These are phyloP conservation scores for Phasianus colchicus DNA, from an alignment of 2,113 vertebrate species.

Conservation along the genomic window DNA sequence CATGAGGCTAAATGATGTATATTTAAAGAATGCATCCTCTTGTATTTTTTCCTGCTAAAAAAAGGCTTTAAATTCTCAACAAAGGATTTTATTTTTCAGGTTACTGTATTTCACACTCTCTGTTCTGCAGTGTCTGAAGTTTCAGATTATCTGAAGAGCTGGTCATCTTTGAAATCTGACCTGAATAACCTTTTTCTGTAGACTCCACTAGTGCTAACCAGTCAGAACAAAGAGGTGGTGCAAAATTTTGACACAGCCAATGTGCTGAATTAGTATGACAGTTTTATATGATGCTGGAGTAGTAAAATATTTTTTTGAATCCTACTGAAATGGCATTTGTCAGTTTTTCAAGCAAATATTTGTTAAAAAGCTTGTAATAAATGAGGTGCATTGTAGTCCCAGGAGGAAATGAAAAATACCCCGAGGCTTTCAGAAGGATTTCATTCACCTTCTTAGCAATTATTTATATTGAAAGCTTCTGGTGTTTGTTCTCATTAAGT, in stretches of 20 bases:
- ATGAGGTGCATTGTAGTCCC: background rate
- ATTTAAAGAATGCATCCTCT: slow-evolving; percentile 53
- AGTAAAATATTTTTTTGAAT: background rate
- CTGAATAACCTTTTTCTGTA: slow-evolving; percentile 20
- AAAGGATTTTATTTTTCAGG: slow-evolving; percentile 41
- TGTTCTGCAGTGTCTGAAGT: slow-evolving; percentile 12
- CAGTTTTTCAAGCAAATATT: background rate
- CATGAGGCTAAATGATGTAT: slow-evolving; percentile 60
- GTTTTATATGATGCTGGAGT: background rate
- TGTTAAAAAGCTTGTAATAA: background rate
- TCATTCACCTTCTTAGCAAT: background rate
- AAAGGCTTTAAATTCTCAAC: slow-evolving; percentile 54
- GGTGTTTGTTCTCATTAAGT: background rate
- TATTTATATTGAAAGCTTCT: background rate
- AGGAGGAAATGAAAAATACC: background rate
- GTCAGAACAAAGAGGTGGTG: background rate
- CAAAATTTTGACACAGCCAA: background rate
- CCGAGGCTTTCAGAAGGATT: background rate
- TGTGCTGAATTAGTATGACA: background rate
- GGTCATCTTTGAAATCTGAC: slow-evolving; percentile 57
- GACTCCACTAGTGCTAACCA: background rate
- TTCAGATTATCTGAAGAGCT: slow-evolving; percentile 58
- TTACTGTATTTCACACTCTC: slow-evolving; percentile 10
- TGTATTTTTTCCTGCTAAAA: slow-evolving; percentile 4
- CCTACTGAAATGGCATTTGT: background rate